phyloP scores from a whole-genome alignment of 1,140 invertebrate species.

The Apis laboriosa region DNA sequence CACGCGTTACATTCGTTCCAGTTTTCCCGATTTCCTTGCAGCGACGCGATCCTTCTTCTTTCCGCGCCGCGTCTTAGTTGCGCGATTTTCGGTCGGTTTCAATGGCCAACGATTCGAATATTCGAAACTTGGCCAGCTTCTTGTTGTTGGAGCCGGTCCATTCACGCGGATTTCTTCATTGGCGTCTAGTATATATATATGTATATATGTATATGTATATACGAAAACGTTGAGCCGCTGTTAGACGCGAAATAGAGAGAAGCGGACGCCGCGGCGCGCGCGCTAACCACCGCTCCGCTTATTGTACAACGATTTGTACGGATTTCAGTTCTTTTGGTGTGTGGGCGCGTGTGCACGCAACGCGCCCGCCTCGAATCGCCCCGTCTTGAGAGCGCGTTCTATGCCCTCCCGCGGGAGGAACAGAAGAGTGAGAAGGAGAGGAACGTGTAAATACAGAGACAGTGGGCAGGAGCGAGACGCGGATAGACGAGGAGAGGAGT shows the following conservation, averaged over 20 bases:
- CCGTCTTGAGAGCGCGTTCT: constrained; percentile 47
- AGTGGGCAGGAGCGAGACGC: constrained; percentile 16
- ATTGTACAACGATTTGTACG: constrained; percentile 50
- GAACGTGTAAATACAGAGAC: constrained; percentile 37
- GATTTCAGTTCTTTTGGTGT: constrained; percentile 43
- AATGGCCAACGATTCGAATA: constrained; percentile 5
- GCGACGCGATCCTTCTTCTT: constrained; percentile 10
- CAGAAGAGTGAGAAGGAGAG: neutral
- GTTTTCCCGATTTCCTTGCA: constrained; percentile 10
- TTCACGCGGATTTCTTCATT: constrained; percentile 40
- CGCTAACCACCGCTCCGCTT: constrained; percentile 29
- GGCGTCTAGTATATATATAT: constrained; percentile 24
- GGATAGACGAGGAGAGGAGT: neutral
- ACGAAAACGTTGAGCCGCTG: neutral
- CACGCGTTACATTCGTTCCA: constrained; percentile 33
- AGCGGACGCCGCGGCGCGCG: constrained; percentile 18
- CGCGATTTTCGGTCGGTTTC: constrained; percentile 12
- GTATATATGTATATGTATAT: too few species aligned
- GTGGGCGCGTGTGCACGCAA: constrained; percentile 43
- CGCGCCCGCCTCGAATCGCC: constrained; percentile 23
- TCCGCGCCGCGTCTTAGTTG: constrained; percentile 38
- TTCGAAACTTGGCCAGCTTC: constrained; percentile 26
- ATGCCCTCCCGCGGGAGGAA: neutral
- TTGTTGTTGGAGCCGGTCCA: constrained; percentile 9
- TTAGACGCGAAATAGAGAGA: constrained; percentile 24